phyloP scores from a whole-genome alignment of 2,888 invertebrate species.

The Platynereis dumerilii region DNA sequence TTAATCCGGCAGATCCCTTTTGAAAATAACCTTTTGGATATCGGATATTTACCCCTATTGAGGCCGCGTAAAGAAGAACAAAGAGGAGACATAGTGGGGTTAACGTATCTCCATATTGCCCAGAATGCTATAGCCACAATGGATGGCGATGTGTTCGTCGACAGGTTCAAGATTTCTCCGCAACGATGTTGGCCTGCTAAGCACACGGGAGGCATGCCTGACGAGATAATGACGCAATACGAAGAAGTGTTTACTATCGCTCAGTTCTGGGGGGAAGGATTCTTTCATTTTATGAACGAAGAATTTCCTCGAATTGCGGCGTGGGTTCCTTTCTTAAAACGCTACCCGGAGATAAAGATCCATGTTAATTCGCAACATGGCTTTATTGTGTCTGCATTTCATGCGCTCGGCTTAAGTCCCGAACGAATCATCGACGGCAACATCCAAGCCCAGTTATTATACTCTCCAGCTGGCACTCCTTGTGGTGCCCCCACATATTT shows the following conservation, averaged over 20 bases:
- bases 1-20: too few relatives aligned
- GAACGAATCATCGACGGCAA: not conserved
- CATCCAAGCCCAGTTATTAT: not conserved
- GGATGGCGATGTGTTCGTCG: not conserved
- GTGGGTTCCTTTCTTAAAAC: not conserved
- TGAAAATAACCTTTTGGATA: too few relatives aligned
- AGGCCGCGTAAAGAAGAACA: too few relatives aligned
- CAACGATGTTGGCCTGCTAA: not conserved
- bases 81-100: not conserved
- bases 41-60: too few relatives aligned
- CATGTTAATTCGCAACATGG: not conserved
- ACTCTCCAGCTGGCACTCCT: not conserved
- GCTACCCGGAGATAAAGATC: not conserved
- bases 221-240: not conserved
- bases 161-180: not conserved
- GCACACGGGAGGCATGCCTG: not conserved
- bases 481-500: not conserved
- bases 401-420: not conserved
- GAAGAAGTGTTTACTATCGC: not conserved
- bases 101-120: not conserved
- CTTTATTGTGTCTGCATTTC: not conserved
- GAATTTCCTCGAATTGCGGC: constrained; percentile 1
- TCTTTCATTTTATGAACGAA: constrained; percentile 2
- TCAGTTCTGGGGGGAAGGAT: constrained; percentile 5
- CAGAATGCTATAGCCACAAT: not conserved